Evolutionary conservation across 1,140 invertebrate genomes (phyloP).

Genomic region (Drosophila funebris): DNA sequence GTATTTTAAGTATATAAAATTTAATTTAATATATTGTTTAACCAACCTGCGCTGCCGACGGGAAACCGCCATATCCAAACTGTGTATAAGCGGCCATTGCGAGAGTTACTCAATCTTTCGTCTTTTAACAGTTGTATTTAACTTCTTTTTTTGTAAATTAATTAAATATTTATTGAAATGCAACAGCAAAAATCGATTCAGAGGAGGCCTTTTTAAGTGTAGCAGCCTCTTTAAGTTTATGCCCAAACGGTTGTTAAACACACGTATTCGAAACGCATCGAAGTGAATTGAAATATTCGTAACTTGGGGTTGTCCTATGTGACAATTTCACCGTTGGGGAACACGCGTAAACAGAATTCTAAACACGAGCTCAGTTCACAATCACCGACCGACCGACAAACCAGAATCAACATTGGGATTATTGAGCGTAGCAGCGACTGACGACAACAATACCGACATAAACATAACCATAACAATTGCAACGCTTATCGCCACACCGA

Average conservation of each 20-base stretch:
- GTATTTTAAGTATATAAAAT: no score
- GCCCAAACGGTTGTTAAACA: background rate
- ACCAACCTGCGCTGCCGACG: constrained; percentile 76
- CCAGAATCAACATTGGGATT: constrained; percentile 67
- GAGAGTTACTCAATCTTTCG: background rate
- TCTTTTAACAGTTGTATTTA: background rate
- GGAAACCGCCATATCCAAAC: constrained; percentile 80
- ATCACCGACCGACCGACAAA: constrained; percentile 54
- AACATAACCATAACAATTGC: constrained; percentile 57
- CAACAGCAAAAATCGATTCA: background rate
- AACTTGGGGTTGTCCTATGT: constrained; percentile 13
- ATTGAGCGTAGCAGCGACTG: constrained; percentile 40
- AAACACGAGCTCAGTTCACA: constrained; percentile 52
- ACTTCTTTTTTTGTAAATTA: background rate
- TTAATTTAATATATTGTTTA: background rate
- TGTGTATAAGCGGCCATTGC: constrained; percentile 78
- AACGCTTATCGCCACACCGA: constrained; percentile 44
- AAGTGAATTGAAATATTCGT: background rate
- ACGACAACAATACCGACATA: constrained; percentile 44
- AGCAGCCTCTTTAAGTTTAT: background rate
- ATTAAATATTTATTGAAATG: background rate
- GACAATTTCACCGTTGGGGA: constrained; percentile 32
- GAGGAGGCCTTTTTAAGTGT: background rate
- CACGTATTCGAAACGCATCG: background rate
- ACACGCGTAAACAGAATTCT: constrained; percentile 36